A percentile compares a stretch with the other conserved stretches of the same genome.
These are phyloP conservation scores for Corapipo altera DNA, from an alignment of 2,113 vertebrate species.

Conservation along the genomic window DNA sequence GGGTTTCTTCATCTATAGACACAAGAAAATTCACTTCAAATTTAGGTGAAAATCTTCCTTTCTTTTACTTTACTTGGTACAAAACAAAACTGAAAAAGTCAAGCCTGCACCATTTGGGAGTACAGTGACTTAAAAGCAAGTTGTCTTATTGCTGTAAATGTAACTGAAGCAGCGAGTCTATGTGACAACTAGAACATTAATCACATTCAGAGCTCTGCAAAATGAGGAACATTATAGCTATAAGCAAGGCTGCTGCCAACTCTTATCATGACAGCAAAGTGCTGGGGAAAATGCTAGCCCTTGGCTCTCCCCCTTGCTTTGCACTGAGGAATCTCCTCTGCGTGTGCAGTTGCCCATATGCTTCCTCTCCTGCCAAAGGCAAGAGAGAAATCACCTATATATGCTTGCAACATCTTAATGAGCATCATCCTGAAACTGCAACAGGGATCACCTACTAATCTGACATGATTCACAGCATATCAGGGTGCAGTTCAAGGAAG, in stretches of 20 bases:
- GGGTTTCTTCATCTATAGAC: not conserved
- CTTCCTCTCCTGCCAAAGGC: not conserved
- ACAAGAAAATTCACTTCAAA: not conserved
- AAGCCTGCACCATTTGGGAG: not conserved
- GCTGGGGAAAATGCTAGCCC: not conserved
- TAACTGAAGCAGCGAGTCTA: not conserved
- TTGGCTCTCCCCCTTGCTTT: not conserved
- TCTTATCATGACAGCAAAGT: not conserved
- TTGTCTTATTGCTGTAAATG: not conserved
- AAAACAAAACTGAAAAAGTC: not conserved
- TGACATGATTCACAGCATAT: not conserved
- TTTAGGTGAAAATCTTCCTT: not conserved
- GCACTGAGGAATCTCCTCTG: not conserved
- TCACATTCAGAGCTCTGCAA: not conserved
- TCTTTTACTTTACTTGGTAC: not conserved
- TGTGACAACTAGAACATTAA: not conserved
- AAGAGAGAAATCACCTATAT: not conserved
- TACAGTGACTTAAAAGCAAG: not conserved
- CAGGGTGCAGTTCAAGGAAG: not conserved
- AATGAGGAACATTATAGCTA: not conserved
- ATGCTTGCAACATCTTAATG: not conserved
- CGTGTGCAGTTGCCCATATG: accelerated
- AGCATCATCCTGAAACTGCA: not conserved
- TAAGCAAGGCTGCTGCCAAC: not conserved
- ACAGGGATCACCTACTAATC: not conserved